A percentile compares a stretch with the other conserved stretches of the same genome.
These are phyloP conservation scores for Dyspetes luteomarginatus DNA, from an alignment of 2,888 invertebrate species.

Conservation along the genomic window DNA sequence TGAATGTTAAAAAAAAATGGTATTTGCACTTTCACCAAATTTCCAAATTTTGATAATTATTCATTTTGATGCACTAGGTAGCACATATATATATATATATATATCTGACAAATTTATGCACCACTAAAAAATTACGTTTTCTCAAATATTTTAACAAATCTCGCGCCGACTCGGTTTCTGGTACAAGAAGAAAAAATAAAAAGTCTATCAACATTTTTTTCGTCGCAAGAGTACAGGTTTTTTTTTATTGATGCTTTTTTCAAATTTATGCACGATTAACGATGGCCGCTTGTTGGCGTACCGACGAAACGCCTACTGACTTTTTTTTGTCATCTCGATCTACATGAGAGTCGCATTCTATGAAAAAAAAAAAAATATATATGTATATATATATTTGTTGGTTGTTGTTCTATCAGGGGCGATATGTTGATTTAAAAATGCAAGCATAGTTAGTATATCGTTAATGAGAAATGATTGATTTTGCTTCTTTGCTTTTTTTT, in stretches of 20 bases:
- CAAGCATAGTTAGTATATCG: constrained; percentile 12
- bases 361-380: constrained; percentile 44
- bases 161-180: background rate
- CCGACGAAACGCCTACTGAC: constrained; percentile 32
- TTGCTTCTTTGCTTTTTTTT: constrained; percentile 5
- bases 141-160: constrained; percentile 60
- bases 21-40: too few relatives aligned
- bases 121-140: constrained; percentile 11
- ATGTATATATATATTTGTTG: background rate
- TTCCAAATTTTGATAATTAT: too few relatives aligned
- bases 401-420: constrained; percentile 34
- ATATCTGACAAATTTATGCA: constrained; percentile 14
- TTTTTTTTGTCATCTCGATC: constrained; percentile 4
- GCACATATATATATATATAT: background rate
- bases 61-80: constrained; percentile 24
- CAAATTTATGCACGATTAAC: constrained; percentile 13
- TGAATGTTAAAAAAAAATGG: constrained; percentile 6
- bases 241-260: background rate
- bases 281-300: constrained; percentile 27
- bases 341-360: constrained; percentile 45
- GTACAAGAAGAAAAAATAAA: constrained; percentile 69
- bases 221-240: constrained; percentile 13
- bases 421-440: constrained; percentile 51
- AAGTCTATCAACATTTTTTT: constrained; percentile 64
- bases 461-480: constrained; percentile 25